Base-by-base conservation (phyloP, 2,888 invertebrate genomes). In the Aspidiotus rigidus region DNA sequence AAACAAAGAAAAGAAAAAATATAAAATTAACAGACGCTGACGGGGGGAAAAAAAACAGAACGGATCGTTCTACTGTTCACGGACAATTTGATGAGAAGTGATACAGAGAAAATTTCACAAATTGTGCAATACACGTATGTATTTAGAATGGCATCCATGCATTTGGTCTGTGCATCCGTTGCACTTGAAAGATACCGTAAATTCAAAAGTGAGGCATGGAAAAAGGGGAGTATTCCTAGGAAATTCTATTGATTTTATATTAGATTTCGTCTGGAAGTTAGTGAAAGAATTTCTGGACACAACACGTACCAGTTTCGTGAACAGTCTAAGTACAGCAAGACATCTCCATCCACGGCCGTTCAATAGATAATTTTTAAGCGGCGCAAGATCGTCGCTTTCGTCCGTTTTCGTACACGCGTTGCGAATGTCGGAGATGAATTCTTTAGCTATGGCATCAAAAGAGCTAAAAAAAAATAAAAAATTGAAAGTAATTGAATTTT, bases 391-490 rank as follows among this genome's bases (percentile, higher is more conserved):
- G 49, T 77, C 78, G 10, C 77, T 75, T 69, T 79, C 76, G 71
- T 69, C 73, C 16, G 74, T 73, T 61, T 75, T 74, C 5, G 77
- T 77, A 71, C 80, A 80, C 2, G 80, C 75, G 60, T 77, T 81
- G 77, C 85, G 84, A 70, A 86, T 82, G 73, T 85, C 85, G 72
- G 84, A 83, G 64, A 85, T 79, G 70, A 86, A 77, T 78, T 86
- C 85, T 77, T 84, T 84, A 0, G 84, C 84, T 64, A 86, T 82
- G 72, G 85, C 78, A 11, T 84, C 83, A 67, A 84, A 82, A 72
- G 85, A 81, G 69, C 83, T 83, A 69, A 69, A 71, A 72, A 6
- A 1, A 60, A 69, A 55, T 9, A 16, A 15, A n/a, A 54, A 11
- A 39, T 53, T 66, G n/a, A 59, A 7, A 54, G 54, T 55, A 55